Evolutionary conservation across 2,888 invertebrate species (phyloP), one percentile per base, ranked within the genome.

Genomic region (Drosophila flavopinicola): DNA sequence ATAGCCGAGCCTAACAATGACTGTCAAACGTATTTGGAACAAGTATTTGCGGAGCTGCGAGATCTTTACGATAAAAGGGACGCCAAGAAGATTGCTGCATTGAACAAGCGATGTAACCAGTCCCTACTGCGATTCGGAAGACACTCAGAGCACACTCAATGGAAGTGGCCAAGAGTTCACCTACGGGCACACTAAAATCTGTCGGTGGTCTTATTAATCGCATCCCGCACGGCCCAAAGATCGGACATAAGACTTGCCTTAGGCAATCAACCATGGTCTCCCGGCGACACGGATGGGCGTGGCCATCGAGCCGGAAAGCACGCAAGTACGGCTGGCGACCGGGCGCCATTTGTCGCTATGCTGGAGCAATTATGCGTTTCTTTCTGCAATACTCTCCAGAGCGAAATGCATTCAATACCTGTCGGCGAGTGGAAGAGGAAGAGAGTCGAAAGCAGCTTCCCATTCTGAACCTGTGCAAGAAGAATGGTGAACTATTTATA

Each of bases 221-320:
- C 6, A 41, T 35, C 42, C 59, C 80, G 0, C 13, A 1, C 0
- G 5, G 10, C 0, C 29, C 91, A 0, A 90, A 91, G 10, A 88
- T 93, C 93, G 0, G 94, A 0, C 94, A 94, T 75, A 93, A 92
- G 60, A 87, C 91, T 45, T 94, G 94, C 75, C 88, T 92, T 1
- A 92, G 92, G 56, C 85, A 91, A 0, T n/a, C 17, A 0, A 85
- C 89, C 27, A 90, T 91, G 1, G 94, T 95, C 0, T 94, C 95
- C 0, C 90, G 92, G 0, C 89, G 92, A 20, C 94, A 94, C 93
- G 95, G 95, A 0, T 95, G 95, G 95, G 86, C 93, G 13, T 95
- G 95, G 95, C 93, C 77, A 7, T 52, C 72, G 1, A 75, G 85
- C 15, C 71, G 70, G 0, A 51, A 63, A 13, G 88, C 86, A 0